Evolutionary conservation across 2,888 invertebrate genomes (phyloP).

Genomic region (Melieria crassipennis): DNA sequence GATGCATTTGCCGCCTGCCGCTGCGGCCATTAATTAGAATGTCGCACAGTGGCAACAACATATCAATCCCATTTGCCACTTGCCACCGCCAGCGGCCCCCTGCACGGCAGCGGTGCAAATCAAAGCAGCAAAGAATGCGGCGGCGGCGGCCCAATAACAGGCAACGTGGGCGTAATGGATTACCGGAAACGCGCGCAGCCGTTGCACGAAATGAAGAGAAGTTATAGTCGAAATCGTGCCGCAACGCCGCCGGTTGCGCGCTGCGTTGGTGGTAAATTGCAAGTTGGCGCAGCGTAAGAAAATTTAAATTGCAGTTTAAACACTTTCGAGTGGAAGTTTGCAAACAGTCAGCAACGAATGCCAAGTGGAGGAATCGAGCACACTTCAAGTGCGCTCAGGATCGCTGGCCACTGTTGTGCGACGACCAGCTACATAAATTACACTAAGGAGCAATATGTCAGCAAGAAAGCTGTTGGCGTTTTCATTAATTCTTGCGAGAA

Average conservation of each 20-base stretch:
- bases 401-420: slow-evolving; percentile 41
- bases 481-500: slow-evolving; percentile 32
- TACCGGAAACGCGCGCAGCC: slow-evolving; percentile 1
- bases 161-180: slow-evolving; percentile 2
- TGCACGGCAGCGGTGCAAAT: no score
- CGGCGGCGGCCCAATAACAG: no score
- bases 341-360: no score
- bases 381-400: slow-evolving; percentile 34
- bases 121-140: no score
- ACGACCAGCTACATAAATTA: slow-evolving; percentile 40
- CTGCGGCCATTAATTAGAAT: no score
- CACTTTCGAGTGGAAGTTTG: neutral
- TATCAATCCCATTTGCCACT: no score
- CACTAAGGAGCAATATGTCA: slow-evolving; percentile 34
- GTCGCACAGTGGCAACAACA: no score
- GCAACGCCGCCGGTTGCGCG: no score
- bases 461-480: slow-evolving; percentile 33
- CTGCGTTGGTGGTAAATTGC: neutral
- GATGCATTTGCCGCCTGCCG: no score
- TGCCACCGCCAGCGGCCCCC: neutral
- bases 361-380: slow-evolving; percentile 45
- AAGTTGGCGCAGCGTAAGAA: neutral
- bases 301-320: slow-evolving; percentile 2
- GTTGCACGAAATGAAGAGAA: neutral
- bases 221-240: neutral